Evolutionary conservation across 2,888 invertebrate species (phyloP), one percentile per base, ranked within the genome.

Genomic region (Oasisia sp.): DNA sequence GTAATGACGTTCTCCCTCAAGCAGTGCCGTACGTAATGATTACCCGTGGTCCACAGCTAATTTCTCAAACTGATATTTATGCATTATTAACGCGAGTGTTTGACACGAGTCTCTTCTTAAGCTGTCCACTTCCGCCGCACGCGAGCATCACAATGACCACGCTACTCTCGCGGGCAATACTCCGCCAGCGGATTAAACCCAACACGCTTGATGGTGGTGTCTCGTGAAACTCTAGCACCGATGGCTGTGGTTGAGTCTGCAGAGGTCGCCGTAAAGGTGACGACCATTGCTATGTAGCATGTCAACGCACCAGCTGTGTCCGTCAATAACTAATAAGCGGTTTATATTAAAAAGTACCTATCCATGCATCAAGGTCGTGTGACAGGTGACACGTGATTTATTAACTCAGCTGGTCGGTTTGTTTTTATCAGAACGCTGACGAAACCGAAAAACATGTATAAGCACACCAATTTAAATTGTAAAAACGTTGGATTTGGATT

Each of bases 61-160:
- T 74, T 74, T 74, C 74, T 74, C 0, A 74, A 74, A 74, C 74
- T 19, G 74, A 74, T 74, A 74, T 74, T 74, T 74, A 74, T 74
- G 74, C 74, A 74, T 74, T 27, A 74, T 74, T 74, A 74, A 74
- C 74, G 27, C 74, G 19, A 74, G n/a, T 27, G 74, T 74, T 74
- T 74, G 74, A 74, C 74, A 74, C 27, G 74, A n/a, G 74, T 74
- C 74, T 27, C 74, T 74, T 74, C 74, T 74, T 74, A 74, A 74
- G 74, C 74, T 8, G 74, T 27, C 74, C 27, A 19, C 74, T 19
- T 74, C 27, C n/a, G 74, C 74, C 74, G 56, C 56, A 74, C 74
- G 74, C 74, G 27, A 74, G 74, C 74, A 27, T 74, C 5, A n/a
- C 74, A 56, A 56, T 56, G 19, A 56, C 14, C 56, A 56, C 56